Evolutionary conservation across 92 coral and sea anemone genomes (phyloP).

Genomic region (Palythoa heliodiscus): DNA sequence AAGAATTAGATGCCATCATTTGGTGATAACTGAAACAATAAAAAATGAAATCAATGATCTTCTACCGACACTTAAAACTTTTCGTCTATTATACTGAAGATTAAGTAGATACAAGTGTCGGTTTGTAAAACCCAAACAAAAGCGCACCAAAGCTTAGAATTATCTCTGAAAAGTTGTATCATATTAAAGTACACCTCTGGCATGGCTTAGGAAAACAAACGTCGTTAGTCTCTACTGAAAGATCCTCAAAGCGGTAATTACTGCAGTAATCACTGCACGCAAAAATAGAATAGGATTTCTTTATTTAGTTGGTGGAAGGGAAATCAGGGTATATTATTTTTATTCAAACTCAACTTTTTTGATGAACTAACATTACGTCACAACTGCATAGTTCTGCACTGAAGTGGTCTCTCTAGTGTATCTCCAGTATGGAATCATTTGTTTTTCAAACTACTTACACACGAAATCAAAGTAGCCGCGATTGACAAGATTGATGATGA

Average conservation of each 20-base stretch:
- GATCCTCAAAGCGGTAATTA: neutral
- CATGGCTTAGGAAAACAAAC: conserved; percentile 3
- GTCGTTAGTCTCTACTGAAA: conserved; percentile 27
- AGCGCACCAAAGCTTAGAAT: neutral
- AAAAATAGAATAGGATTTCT: neutral
- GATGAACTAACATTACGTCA: neutral
- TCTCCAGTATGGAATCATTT: neutral
- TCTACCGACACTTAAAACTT: no score
- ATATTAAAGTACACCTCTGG: no score
- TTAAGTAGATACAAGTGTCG: no score
- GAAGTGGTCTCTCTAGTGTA: neutral
- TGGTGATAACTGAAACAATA: no score
- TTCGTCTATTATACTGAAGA: no score
- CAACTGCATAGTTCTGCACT: neutral
- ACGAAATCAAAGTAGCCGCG: conserved; percentile 32
- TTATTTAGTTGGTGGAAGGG: neutral
- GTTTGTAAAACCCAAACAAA: no score
- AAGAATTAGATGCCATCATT: no score
- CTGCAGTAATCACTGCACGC: neutral
- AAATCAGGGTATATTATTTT: no score
- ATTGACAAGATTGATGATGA: conserved; percentile 35
- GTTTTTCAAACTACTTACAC: neutral
- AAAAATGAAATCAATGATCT: no score
- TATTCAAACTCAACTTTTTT: neutral
- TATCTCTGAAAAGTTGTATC: neutral